phyloP scores from a whole-genome alignment of 2,113 vertebrate genomes.

The Varanus komodoensis region DNA sequence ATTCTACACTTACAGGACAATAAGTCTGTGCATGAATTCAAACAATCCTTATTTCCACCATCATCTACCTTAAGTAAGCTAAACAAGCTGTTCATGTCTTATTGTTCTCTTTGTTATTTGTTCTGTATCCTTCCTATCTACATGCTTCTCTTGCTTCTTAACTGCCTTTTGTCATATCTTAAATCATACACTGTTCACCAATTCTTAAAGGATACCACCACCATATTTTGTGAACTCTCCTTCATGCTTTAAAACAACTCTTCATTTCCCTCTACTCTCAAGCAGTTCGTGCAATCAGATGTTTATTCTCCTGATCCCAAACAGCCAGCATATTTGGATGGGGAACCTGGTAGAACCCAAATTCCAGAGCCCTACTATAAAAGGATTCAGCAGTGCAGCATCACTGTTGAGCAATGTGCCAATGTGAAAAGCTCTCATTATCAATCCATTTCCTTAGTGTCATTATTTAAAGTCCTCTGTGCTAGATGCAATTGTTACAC shows the following conservation, averaged over 20 bases:
- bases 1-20: not conserved
- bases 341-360: not conserved
- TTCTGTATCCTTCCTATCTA: not conserved
- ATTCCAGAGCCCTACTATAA: not conserved
- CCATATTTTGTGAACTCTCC: not conserved
- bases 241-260: not conserved
- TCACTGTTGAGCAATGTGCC: not conserved
- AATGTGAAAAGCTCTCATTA: not conserved
- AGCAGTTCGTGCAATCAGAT: not conserved
- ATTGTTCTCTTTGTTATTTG: not conserved
- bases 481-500: not conserved
- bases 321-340: not conserved
- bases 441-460: not conserved
- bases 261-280: not conserved
- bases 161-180: not conserved
- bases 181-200: not conserved
- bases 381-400: not conserved
- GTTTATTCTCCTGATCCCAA: not conserved
- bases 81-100: not conserved
- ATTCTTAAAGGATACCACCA: not conserved
- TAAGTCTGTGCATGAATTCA: not conserved
- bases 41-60: not conserved
- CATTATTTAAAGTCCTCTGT: not conserved
- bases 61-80: not conserved
- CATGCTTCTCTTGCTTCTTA: not conserved